phyloP scores from a whole-genome alignment of 2,888 invertebrate species.

The Pasiphila rectangulata region DNA sequence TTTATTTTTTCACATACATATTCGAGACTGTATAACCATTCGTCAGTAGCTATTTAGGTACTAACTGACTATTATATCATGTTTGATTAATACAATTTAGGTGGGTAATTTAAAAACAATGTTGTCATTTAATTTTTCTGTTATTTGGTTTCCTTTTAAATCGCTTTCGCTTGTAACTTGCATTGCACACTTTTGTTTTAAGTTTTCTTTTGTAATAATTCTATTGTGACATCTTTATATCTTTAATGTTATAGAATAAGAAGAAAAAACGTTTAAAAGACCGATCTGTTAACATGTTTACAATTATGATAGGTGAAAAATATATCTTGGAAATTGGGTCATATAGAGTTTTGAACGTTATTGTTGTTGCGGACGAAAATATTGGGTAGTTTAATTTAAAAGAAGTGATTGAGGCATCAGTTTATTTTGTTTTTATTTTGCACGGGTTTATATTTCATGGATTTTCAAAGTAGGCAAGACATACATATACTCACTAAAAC shows the following conservation, averaged over 20 bases:
- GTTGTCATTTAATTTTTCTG: no score
- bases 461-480: no score
- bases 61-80: no score
- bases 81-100: no score
- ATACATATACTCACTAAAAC: no score
- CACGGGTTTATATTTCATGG: no score
- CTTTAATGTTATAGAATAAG: conserved; percentile 34
- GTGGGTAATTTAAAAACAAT: no score
- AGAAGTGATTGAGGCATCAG: conserved; percentile 32
- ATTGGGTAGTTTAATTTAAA: conserved; percentile 23
- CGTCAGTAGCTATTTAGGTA: no score
- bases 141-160: not conserved
- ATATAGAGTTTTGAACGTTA: conserved; percentile 23
- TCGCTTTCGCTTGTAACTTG: conserved; percentile 35
- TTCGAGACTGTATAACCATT: no score
- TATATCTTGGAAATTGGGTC: conserved; percentile 16
- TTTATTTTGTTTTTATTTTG: conserved; percentile 7
- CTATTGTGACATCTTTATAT: conserved; percentile 52
- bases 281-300: conserved; percentile 43
- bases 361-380: conserved; percentile 22
- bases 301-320: conserved; percentile 29
- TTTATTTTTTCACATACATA: no score
- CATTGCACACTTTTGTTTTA: conserved; percentile 17
- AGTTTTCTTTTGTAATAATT: conserved; percentile 45
- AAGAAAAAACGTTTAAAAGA: conserved; percentile 38